phyloP scores from a whole-genome alignment of 2,888 invertebrate genomes.

The Stegana nigrithorax region DNA sequence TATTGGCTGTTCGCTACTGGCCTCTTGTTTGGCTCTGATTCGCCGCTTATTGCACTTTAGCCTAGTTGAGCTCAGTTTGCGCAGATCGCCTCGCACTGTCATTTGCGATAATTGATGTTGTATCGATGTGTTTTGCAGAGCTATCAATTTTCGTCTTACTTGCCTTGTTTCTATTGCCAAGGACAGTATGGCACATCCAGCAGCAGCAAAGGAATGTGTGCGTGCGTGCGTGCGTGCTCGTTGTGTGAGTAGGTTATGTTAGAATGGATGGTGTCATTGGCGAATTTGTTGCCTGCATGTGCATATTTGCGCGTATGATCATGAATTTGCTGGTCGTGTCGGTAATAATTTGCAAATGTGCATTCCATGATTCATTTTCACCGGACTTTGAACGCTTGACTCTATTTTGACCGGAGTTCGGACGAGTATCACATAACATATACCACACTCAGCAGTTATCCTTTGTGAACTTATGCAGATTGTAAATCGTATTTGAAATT shows the following conservation, averaged over 20 bases:
- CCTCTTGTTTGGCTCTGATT: neutral
- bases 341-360: conserved; percentile 42
- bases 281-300: too few relatives aligned
- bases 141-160: conserved; percentile 18
- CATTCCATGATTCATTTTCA: conserved; percentile 24
- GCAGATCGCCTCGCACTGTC: neutral
- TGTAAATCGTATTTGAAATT: too few relatives aligned
- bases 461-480: too few relatives aligned
- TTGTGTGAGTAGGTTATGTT: too few relatives aligned
- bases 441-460: too few relatives aligned
- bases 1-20: conserved; percentile 23
- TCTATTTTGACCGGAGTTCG: conserved; percentile 20
- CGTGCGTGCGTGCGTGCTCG: neutral
- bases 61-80: too few relatives aligned
- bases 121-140: conserved; percentile 29
- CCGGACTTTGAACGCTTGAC: conserved; percentile 5
- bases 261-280: too few relatives aligned
- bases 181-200: neutral
- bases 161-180: neutral
- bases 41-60: neutral
- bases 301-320: conserved; percentile 13
- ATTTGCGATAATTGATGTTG: conserved; percentile 41
- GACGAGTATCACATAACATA: too few relatives aligned
- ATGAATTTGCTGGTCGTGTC: conserved; percentile 34
- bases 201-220: neutral